Evolutionary conservation across 2,113 vertebrate species (phyloP), one percentile per base, ranked within the genome.

Genomic region (Tragulus kanchil): DNA sequence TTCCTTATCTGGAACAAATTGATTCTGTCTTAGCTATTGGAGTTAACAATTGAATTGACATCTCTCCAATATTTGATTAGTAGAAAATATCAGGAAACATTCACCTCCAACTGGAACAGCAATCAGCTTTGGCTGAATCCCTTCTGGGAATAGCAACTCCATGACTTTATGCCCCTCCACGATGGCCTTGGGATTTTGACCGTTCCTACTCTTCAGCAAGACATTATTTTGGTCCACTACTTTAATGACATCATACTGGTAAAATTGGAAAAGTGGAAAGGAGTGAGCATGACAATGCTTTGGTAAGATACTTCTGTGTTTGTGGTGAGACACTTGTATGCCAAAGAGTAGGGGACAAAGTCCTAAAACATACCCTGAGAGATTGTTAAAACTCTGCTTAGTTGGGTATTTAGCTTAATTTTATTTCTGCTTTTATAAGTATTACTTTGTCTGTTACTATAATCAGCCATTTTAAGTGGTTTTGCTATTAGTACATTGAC

Each of bases 381-480:
- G n/a, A n/a, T n/a, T n/a, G n/a, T 84, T 59, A 59, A 59, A 59
- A 23, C 50, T 83, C 42, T 9, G 87, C 65, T 81, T 79, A 59
- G 23, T 59, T 59, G 23, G 58, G 58, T 59, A 59, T 21, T 59
- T 59, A 79, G 50, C 28, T 54, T 58, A 50, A 89, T 95, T 95
- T 95, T 81, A 56, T 89, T 93, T 90, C 65, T 93, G 61, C 21
- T 78, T 65, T 75, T 82, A 69, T 17, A 88, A 83, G 26, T 58
- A 36, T 78, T 88, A 54, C 77, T 88, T 93, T 93, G 54, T 36
- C 14, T 45, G 13, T 61, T 42, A 85, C 10, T 56, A 13, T 81
- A 77, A 81, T 59, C 50, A 81, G 23, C 10, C 36, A 8, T 59
- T 85, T 84, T 45, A 59, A 64, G 48, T 77, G 42, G 73, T 85